Base-by-base conservation (phyloP, 2,888 invertebrate genomes). In the Erpobdella octoculata region DNA sequence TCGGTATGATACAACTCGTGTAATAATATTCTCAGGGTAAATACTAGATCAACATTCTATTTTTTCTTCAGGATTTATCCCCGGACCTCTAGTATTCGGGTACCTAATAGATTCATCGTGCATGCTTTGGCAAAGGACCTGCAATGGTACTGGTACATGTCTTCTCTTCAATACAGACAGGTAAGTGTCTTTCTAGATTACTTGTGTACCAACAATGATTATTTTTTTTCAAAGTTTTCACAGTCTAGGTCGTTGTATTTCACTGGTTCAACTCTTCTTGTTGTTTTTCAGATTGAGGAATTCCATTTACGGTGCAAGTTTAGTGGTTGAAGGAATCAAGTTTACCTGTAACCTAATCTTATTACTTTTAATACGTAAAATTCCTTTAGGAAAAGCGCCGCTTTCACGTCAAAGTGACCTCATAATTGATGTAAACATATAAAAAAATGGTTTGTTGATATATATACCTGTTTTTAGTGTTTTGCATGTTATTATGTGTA, bases 21-120 rank as follows among this genome's bases (percentile, higher is more conserved):
- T 21, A 8, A 1, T 1, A 21, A 53, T n/a, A 12, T n/a, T 41
- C 41, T 12, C 9, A 9, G 41, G 18, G 18, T 41, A 41, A 41
- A 12, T 12, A 41, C 18, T 9, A 12, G 35, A 41, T 41, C 12
- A 41, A 15, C 46, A 41, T 15, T 41, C 12, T 41, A 33, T 33
- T 28, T 35, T 33, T n/a, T 6, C 6, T 36, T 28, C 21, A 76
- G 76, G 73, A 53, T 74, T 76, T 36, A 73, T 76, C 0, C 76
- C 76, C n/a, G 72, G 70, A 18, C 76, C 76, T 9, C 38, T 76
- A n/a, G 12, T 76, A 33, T 74, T 73, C 41, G 76, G 76, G 6
- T 33, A 41, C 8, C 71, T 76, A 38, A 69, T 76, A 25, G 76
- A 76, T 66, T 68, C 64, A 1, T 38, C 71, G 35, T 76, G 76